Base-by-base conservation (phyloP, 1,140 invertebrate genomes). In the Temnothorax nylanderi region DNA sequence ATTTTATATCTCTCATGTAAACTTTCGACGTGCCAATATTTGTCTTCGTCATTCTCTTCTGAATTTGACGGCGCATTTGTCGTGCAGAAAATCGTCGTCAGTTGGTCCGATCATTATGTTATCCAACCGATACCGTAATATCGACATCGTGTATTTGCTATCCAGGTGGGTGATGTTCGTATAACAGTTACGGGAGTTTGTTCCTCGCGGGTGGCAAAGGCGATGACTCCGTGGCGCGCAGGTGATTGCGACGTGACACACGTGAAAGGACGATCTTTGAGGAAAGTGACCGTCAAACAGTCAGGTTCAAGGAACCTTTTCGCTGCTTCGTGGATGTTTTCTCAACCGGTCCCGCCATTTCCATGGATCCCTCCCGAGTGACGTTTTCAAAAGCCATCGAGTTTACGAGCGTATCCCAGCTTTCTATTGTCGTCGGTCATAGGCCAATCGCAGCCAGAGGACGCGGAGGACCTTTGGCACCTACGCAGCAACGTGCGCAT, bases 391-490 rank as follows among this genome's bases (percentile, higher is more conserved):
- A 82, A 82, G 80, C 80, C 67, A 71, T 82, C 51, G 67, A 10
- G 80, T 82, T 82, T 82, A 72, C 67, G 67, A 82, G 41, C 67
- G 51, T 74, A 82, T 82, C 1, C 54, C 67, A 82, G 80, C 80
- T 82, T 82, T 82, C 80, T 82, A 82, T 82, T 82, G 80, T 82
- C 51, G 67, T 26, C 54, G 80, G 80, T 82, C 80, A 82, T 82
- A 74, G 80, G 80, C 80, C 80, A 82, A 60, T 74, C 80, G 54
- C 51, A 82, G 80, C 49, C 41, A 82, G 80, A 82, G 80, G 51
- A 82, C 51, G 80, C 41, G 37, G 67, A 34, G 80, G 67, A 82
- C 67, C 80, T 82, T 82, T 82, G 80, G 51, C 80, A 69, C 64
- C 64, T 32, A 82, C 80, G 41, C 51, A 58, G 26, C 10, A 82